Evolutionary conservation across 2,113 vertebrate species (phyloP), one percentile per base, ranked within the genome.

Genomic region (Tympanuchus pallidicinctus): DNA sequence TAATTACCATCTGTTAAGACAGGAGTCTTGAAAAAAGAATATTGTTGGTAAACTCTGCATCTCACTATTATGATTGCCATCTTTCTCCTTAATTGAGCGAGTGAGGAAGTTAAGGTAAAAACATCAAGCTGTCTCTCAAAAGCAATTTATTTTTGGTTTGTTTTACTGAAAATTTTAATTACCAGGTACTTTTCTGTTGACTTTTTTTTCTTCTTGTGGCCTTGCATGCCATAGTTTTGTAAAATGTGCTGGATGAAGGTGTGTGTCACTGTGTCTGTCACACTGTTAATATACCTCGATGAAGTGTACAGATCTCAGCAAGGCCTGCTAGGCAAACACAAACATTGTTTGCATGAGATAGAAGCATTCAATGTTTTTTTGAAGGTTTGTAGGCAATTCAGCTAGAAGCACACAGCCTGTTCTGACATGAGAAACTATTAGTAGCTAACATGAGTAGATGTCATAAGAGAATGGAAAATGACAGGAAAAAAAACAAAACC

Each of bases 1-100:
- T 11, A 65, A 65, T 25, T 65, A 57, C 22, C 48, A 40, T 86
- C 48, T 90, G 22, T 61, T 72, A 91, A 61, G 38, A 69, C 27
- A 12, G 21, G 54, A 52, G 28, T 70, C 34, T 85, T 85, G 43
- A 79, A 89, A 88, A 65, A 25, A 61, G 50, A 40, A 5, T 5
- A 5, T 85, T 82, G 42, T 56, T 86, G 42, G 56, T 66, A 89
- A 21, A 8, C 8, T 63, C 30, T 78, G 36, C 24, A 10, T 25
- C 45, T 38, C 30, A 19, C 36, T 40, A 45, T 5, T 60, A 57
- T 50, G 30, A 60, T 34, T 69, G 67, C n/a, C 38, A 87, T 52
- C 34, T 73, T 87, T 88, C 72, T 61, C 28, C 76, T 82, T 88
- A 75, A 69, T 28, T 80, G 40, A 72, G 52, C 7, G 28, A 34